These are phyloP conservation scores for Kryptolebias marmoratus DNA, from an alignment of 2,113 vertebrate genomes.

Conservation along the genomic window DNA sequence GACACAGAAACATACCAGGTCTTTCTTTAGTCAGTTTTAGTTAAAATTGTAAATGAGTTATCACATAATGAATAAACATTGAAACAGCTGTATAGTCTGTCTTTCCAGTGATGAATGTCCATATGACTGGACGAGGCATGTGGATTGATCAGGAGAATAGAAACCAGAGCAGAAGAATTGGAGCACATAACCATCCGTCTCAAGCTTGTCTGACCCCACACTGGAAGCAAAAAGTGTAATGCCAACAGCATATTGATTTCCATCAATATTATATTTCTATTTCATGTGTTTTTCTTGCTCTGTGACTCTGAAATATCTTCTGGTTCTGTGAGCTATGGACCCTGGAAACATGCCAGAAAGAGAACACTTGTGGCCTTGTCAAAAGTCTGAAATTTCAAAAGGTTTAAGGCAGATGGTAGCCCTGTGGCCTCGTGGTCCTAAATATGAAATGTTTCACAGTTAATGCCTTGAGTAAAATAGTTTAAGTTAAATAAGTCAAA, in stretches of 20 bases:
- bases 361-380: conserved; percentile 57
- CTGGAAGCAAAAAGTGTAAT: conserved; percentile 59
- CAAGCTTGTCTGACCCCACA: conserved; percentile 35
- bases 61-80: conserved; percentile 59
- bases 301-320: conserved; percentile 55
- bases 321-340: conserved; percentile 47
- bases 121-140: conserved; percentile 65
- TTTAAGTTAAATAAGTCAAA: neutral
- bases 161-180: conserved; percentile 42
- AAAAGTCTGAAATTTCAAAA: conserved; percentile 59
- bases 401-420: conserved; percentile 16
- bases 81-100: conserved; percentile 51
- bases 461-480: neutral
- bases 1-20: too few species aligned
- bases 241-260: conserved; percentile 66
- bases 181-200: conserved; percentile 49
- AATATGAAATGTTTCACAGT: conserved; percentile 9
- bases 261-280: conserved; percentile 48
- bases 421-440: conserved; percentile 7
- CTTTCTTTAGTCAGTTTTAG: neutral
- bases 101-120: conserved; percentile 47
- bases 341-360: conserved; percentile 58
- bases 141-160: conserved; percentile 44
- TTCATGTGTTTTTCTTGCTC: conserved; percentile 51
- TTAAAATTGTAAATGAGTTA: conserved; percentile 63